phyloP scores from a whole-genome alignment of 2,797 vertebrate species.

The Darevskia mixta region DNA sequence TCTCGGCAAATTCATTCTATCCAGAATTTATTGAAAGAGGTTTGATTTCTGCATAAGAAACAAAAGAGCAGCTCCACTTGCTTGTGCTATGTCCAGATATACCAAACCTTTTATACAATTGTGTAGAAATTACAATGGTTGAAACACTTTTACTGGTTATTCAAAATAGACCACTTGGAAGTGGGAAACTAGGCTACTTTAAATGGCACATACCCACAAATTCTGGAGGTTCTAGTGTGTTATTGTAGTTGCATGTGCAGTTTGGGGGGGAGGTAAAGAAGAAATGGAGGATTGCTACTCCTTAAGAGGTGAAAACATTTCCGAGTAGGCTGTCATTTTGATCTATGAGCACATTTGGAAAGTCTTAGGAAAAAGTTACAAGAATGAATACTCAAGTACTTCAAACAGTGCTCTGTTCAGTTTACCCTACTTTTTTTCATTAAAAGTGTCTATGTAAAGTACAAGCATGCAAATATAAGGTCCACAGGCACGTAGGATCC shows the following conservation, averaged over 20 bases:
- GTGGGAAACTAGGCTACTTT: conserved; percentile 68
- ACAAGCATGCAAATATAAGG: conserved; percentile 85
- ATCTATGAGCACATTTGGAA: conserved; percentile 72
- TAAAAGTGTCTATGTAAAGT: conserved; percentile 78
- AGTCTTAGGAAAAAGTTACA: conserved; percentile 68
- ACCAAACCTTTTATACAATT: conserved; percentile 64
- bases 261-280: conserved; percentile 31
- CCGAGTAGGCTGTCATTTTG: conserved; percentile 77
- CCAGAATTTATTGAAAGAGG: conserved; percentile 69
- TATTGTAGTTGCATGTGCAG: conserved; percentile 57
- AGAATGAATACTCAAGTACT: conserved; percentile 71
- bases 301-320: conserved; percentile 66
- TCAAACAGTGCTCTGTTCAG: conserved; percentile 79
- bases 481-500: conserved; percentile 86
- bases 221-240: conserved; percentile 61
- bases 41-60: conserved; percentile 64
- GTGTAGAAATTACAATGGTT: conserved; percentile 65
- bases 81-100: conserved; percentile 73
- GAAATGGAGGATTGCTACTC: conserved; percentile 60
- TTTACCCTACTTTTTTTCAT: conserved; percentile 77
- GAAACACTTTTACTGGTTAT: conserved; percentile 57
- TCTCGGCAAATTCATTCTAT: conserved; percentile 66
- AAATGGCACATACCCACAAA: conserved; percentile 70
- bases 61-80: conserved; percentile 67
- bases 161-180: conserved; percentile 64